These are phyloP conservation scores for Ictidomys tridecemlineatus DNA, from an alignment of 2,113 vertebrate species.

Conservation along the genomic window DNA sequence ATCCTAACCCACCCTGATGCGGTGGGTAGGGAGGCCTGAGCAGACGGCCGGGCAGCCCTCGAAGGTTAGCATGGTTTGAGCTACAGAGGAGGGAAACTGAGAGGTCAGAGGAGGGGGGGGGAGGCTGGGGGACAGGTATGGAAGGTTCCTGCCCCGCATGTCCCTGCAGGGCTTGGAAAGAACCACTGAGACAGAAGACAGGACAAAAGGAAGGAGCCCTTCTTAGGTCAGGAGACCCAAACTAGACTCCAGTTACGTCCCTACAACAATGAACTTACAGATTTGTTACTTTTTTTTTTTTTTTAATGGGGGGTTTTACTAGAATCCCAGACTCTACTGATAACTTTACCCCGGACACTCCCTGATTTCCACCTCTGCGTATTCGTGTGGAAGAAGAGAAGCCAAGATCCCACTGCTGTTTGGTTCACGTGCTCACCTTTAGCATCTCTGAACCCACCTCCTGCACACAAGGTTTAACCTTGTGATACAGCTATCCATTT, in stretches of 20 bases:
- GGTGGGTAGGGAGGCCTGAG: background rate
- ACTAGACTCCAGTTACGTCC: background rate
- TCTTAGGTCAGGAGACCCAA: background rate
- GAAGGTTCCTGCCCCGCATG: background rate
- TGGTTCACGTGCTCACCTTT: no score
- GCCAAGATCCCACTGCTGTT: background rate
- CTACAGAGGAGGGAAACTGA: background rate
- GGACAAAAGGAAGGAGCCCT: background rate
- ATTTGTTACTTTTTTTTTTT: background rate
- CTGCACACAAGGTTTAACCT: background rate
- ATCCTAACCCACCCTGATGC: background rate
- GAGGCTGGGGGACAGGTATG: background rate
- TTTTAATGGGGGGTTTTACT: background rate
- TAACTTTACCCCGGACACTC: background rate
- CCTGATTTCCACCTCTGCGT: background rate
- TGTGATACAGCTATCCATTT: background rate
- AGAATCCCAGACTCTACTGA: background rate
- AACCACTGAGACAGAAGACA: background rate
- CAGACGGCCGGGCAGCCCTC: background rate
- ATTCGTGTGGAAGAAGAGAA: background rate
- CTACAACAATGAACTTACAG: background rate
- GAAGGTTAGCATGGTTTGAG: background rate
- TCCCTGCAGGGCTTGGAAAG: background rate
- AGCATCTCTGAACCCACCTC: fast-evolving
- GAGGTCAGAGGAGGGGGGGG: background rate